These are phyloP conservation scores for Neodiprion fabricii DNA, from an alignment of 1,140 invertebrate genomes.

Conservation along the genomic window DNA sequence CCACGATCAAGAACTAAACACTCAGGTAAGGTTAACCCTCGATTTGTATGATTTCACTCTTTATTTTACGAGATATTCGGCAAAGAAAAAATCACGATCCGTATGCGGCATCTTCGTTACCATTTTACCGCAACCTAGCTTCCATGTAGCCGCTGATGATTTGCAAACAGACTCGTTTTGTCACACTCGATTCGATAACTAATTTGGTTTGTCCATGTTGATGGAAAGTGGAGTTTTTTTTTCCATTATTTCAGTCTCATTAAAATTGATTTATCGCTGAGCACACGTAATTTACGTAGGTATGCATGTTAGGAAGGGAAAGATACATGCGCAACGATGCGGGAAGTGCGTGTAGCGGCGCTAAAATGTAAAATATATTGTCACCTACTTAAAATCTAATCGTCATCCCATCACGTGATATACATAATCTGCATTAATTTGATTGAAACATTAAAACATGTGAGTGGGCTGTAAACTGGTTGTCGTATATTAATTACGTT, in stretches of 20 bases:
- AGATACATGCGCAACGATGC: neutral
- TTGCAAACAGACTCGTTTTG: neutral
- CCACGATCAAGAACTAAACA: neutral
- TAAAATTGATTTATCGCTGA: too few species aligned
- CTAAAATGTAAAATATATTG: neutral
- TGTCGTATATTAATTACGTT: too few species aligned
- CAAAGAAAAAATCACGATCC: neutral
- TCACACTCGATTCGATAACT: too few species aligned
- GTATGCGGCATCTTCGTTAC: neutral
- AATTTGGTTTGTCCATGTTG: too few species aligned
- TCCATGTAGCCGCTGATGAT: neutral
- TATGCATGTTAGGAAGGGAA: too few species aligned
- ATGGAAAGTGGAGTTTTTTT: neutral
- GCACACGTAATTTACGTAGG: too few species aligned
- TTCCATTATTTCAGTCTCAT: neutral
- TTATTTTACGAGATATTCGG: neutral
- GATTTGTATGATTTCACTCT: neutral
- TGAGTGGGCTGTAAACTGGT: too few species aligned
- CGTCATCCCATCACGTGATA: neutral
- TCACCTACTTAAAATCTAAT: slow-evolving; percentile 1
- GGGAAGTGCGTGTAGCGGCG: neutral
- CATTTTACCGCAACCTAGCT: neutral
- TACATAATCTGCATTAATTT: slow-evolving; percentile 1
- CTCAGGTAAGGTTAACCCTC: neutral
- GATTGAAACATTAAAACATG: too few species aligned